These are phyloP conservation scores for Mya arenaria DNA, from an alignment of 1,140 invertebrate species.

Conservation along the genomic window DNA sequence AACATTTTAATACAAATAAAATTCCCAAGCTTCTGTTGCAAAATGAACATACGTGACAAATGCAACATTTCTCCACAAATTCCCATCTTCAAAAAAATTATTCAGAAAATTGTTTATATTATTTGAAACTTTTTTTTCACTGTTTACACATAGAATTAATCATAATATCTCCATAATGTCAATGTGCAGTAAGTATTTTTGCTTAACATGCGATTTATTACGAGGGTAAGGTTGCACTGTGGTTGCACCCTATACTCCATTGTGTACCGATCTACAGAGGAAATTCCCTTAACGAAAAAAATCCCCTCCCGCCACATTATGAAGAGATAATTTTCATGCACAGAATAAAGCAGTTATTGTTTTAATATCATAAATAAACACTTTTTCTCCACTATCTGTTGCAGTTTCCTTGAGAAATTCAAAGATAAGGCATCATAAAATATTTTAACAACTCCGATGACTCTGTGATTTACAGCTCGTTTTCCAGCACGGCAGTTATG, in stretches of 20 bases:
- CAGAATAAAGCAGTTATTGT: constrained; percentile 52
- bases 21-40: background rate
- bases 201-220: background rate
- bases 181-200: background rate
- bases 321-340: constrained; percentile 9
- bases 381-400: constrained; percentile 10
- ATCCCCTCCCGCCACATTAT: background rate
- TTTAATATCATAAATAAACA: constrained; percentile 18
- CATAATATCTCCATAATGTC: background rate
- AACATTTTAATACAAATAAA: too few relatives aligned
- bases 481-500: too few relatives aligned
- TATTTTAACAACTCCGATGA: constrained; percentile 31
- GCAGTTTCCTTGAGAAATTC: constrained; percentile 27
- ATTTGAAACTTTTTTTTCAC: background rate
- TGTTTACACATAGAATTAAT: background rate
- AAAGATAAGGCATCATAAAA: constrained; percentile 50
- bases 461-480: background rate
- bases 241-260: too few relatives aligned
- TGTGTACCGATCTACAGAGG: too few relatives aligned
- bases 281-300: too few relatives aligned
- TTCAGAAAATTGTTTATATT: background rate
- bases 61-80: background rate
- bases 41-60: background rate
- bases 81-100: background rate
- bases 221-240: background rate